Conservation (phyloP, 92 coral and sea anemone genomes). For the Anthopleura xanthogrammica region DNA sequence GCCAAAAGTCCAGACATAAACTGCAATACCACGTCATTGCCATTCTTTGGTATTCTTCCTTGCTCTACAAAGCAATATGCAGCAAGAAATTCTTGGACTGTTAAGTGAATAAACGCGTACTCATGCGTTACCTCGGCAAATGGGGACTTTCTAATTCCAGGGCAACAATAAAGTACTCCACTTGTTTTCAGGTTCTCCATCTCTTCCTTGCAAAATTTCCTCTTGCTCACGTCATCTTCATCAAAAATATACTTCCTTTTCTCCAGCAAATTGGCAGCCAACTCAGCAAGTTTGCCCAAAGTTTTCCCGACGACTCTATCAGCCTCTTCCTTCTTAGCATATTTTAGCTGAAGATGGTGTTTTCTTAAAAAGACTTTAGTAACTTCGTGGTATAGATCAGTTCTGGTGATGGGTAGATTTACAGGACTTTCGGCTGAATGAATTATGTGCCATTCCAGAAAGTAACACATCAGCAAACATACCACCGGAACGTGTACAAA, state of each 20-base stretch:
- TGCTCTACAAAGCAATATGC: conserved; percentile 2
- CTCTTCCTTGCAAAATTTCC: background rate
- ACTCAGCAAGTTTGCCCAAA: background rate
- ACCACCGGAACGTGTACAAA: conserved; percentile 46
- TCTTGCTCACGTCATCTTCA: background rate
- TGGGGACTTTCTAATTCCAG: conserved; percentile 3
- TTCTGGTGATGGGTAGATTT: background rate
- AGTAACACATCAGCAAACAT: conserved; percentile 14
- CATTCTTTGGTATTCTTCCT: conserved; percentile 1
- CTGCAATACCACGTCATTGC: conserved; percentile 3
- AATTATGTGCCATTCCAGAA: background rate
- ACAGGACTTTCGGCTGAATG: background rate
- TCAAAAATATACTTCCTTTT: background rate
- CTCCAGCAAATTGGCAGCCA: background rate
- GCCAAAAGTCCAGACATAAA: conserved; percentile 5
- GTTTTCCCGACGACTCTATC: background rate
- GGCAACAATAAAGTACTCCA: conserved; percentile 9
- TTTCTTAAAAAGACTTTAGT: background rate
- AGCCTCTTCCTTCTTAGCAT: background rate
- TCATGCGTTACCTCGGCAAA: background rate
- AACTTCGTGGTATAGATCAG: background rate
- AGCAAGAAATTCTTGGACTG: conserved; percentile 16
- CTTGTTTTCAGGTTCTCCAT: background rate
- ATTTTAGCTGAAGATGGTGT: background rate
- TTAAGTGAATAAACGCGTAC: conserved; percentile 4